Evolutionary conservation across 2,797 vertebrate species (phyloP).

Genomic region (Tokudaia tokunoshimensis): DNA sequence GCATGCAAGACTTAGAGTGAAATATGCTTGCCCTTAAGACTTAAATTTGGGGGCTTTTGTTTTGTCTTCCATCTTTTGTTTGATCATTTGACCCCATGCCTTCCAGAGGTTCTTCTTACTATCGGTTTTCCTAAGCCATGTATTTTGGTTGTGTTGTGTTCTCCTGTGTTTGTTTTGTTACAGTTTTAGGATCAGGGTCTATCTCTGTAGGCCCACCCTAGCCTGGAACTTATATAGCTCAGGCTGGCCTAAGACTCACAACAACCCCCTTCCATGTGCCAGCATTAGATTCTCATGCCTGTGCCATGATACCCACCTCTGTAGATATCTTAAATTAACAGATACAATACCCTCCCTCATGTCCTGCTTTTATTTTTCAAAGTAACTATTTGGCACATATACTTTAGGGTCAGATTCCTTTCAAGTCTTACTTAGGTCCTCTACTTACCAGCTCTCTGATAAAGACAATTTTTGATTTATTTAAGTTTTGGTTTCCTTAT

Average conservation of each 20-base stretch:
- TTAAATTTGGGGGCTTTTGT: not conserved
- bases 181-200: not conserved
- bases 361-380: not conserved
- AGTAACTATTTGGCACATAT: not conserved
- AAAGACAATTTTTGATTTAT: not conserved
- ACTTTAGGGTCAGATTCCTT: conserved; percentile 27
- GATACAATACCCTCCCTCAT: not conserved
- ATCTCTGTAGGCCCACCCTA: not conserved
- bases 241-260: not conserved
- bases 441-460: not conserved
- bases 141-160: not conserved
- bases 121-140: not conserved
- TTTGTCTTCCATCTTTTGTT: not conserved
- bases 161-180: not conserved
- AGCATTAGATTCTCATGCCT: not conserved
- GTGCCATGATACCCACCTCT: not conserved
- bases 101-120: not conserved
- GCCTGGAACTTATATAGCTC: not conserved
- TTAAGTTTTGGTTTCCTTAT: conserved; percentile 46
- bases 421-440: conserved; percentile 1
- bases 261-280: not conserved
- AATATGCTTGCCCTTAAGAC: not conserved
- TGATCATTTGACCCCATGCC: conserved; percentile 33
- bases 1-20: not conserved
- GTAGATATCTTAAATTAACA: not conserved